Evolutionary conservation across 2,113 vertebrate genomes (phyloP), one percentile per base, ranked within the genome.

Genomic region (Lepisosteus oculatus): DNA sequence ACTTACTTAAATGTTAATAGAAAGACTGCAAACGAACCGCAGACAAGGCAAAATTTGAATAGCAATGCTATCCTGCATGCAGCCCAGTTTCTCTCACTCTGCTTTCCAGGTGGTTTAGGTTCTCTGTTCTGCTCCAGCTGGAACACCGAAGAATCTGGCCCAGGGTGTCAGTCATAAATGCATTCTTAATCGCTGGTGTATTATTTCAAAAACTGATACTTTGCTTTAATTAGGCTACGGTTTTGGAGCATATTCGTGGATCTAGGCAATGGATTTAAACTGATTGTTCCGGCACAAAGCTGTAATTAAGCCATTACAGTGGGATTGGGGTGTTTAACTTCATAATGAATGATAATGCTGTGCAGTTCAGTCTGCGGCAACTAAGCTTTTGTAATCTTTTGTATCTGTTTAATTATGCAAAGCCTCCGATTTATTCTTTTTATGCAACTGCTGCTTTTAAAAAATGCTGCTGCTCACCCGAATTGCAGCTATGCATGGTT

Each of bases 371-470:
- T 80, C 84, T 87, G 87, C 84, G 80, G 80, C 77, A 78, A 82
- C 88, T 89, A 87, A 92, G 87, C 86, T 74, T 80, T 83, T 85
- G 83, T 88, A 88, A 88, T 90, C 89, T 85, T 85, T 87, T 82
- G 84, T 87, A 86, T 91, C 88, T 88, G 87, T 80, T 85, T 90
- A 88, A 91, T 90, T 90, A 90, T 88, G 89, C 81, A 88, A 90
- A 92, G 90, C 82, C 81, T 51, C 47, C 9, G 47, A 51, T 51
- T 51, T 51, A 85, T 85, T 87, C 77, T 85, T 84, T 85, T 83
- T 41, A 42, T 12, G 43, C 9, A 7, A 8, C 41, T 43, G 5
- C 63, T 9, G 41, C 29, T 67, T 51, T 51, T 6, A 51, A 51
- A 51, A 9, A 51, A 51, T 6, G 47, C 29, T 29, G 29, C 29